phyloP scores from a whole-genome alignment of 1,140 invertebrate genomes.

The Drepana arcuata region DNA sequence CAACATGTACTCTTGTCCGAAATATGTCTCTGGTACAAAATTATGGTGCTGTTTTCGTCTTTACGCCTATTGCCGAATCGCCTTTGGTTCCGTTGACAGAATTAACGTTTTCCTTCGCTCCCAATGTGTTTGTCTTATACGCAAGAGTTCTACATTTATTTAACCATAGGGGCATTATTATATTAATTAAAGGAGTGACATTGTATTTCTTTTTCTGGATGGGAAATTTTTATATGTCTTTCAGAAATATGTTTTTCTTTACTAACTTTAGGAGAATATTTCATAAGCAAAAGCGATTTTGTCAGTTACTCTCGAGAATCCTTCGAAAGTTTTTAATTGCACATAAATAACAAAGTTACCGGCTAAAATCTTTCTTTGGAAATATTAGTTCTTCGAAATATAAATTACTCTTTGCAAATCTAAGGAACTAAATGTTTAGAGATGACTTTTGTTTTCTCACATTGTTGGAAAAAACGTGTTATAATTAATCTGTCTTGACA shows the following conservation, averaged over 20 bases:
- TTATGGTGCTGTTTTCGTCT: slow-evolving; percentile 46
- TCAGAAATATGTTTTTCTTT: neutral
- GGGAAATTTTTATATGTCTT: neutral
- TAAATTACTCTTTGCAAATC: no score
- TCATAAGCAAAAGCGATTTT: neutral
- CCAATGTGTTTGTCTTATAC: slow-evolving; percentile 5
- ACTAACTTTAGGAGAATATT: neutral
- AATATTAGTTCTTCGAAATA: no score
- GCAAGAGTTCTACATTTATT: slow-evolving; percentile 2
- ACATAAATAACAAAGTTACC: slow-evolving; percentile 7
- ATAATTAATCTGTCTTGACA: neutral
- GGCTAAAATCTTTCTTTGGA: slow-evolving; percentile 7
- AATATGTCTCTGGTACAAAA: slow-evolving; percentile 26
- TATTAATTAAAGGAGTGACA: no score
- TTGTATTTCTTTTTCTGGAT: neutral
- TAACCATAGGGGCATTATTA: no score
- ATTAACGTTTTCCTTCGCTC: slow-evolving; percentile 5
- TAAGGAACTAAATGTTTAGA: no score
- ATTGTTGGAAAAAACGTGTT: neutral
- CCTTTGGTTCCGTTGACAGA: slow-evolving; percentile 1
- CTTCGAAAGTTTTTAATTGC: slow-evolving; percentile 6
- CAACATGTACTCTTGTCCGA: slow-evolving; percentile 11
- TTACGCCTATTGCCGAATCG: slow-evolving; percentile 8
- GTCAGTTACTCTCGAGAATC: neutral
- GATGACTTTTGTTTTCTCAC: neutral